phyloP scores from a whole-genome alignment of 2,888 invertebrate species.

The Rutpela maculata region DNA sequence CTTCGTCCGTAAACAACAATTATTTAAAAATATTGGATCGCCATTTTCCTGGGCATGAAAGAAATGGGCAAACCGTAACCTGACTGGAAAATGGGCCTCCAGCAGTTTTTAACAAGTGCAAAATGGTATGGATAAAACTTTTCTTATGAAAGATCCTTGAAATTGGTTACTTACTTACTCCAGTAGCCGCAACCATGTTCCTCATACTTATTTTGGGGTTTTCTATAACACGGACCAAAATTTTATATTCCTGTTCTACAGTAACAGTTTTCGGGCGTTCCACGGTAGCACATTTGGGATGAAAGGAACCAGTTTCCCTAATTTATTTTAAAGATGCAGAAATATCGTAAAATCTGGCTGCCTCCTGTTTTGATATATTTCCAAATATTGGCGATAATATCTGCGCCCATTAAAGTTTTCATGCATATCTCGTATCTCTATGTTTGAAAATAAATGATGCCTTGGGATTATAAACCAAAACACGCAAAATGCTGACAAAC shows the following conservation, averaged over 20 bases:
- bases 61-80: slow-evolving; percentile 5
- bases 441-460: neutral
- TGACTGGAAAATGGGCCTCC: neutral
- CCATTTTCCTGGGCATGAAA: neutral
- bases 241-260: too few relatives aligned
- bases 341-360: neutral
- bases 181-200: neutral
- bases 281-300: too few relatives aligned
- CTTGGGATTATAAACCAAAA: too few relatives aligned
- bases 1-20: slow-evolving; percentile 10
- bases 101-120: slow-evolving; percentile 28
- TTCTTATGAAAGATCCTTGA: slow-evolving; percentile 18
- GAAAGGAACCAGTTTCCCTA: too few relatives aligned
- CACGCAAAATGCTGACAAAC: too few relatives aligned
- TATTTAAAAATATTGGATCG: neutral
- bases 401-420: neutral
- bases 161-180: too few relatives aligned
- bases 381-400: neutral
- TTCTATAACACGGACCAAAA: too few relatives aligned
- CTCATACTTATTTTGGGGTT: neutral
- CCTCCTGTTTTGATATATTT: neutral
- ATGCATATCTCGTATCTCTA: neutral
- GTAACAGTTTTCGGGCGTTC: too few relatives aligned
- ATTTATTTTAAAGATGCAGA: neutral
- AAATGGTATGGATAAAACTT: slow-evolving; percentile 28